These are phyloP conservation scores for Incurvaria masculella DNA, from an alignment of 2,888 invertebrate species.

Conservation along the genomic window DNA sequence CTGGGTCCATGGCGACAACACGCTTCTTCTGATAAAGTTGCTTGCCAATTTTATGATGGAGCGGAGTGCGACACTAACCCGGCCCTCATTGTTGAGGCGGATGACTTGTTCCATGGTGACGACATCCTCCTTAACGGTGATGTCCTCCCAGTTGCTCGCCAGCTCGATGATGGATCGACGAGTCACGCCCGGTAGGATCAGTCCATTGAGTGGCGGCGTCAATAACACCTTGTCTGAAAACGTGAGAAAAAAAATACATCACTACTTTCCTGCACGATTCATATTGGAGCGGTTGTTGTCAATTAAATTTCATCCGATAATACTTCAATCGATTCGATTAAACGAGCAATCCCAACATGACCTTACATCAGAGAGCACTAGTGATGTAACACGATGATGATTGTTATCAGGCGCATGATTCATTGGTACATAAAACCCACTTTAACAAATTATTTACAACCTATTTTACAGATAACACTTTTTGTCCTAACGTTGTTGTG, in stretches of 20 bases:
- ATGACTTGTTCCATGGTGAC: conserved; percentile 84
- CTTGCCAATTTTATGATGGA: no score
- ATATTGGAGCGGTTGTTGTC: neutral
- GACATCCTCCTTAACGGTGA: conserved; percentile 74
- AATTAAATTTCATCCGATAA: neutral
- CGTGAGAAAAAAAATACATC: conserved; percentile 22
- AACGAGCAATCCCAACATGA: conserved; percentile 8
- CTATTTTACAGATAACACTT: no score
- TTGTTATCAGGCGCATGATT: no score
- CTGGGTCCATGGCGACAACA: no score
- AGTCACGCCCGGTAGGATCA: conserved; percentile 94
- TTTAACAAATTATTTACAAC: no score
- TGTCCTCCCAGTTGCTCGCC: conserved; percentile 79
- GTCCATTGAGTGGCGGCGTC: conserved; percentile 90
- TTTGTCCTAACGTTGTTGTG: no score
- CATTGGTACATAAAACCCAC: no score
- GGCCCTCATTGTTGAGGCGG: conserved; percentile 69
- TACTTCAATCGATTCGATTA: conserved; percentile 5
- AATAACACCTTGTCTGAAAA: conserved; percentile 88
- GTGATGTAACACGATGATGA: no score
- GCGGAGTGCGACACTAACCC: conserved; percentile 59
- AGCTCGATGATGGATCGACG: conserved; percentile 84
- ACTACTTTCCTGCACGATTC: conserved; percentile 4
- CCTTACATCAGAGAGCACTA: no score
- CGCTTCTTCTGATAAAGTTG: no score